Evolutionary conservation across 2,888 invertebrate species (phyloP).

Genomic region (Podabrus alpinus): DNA sequence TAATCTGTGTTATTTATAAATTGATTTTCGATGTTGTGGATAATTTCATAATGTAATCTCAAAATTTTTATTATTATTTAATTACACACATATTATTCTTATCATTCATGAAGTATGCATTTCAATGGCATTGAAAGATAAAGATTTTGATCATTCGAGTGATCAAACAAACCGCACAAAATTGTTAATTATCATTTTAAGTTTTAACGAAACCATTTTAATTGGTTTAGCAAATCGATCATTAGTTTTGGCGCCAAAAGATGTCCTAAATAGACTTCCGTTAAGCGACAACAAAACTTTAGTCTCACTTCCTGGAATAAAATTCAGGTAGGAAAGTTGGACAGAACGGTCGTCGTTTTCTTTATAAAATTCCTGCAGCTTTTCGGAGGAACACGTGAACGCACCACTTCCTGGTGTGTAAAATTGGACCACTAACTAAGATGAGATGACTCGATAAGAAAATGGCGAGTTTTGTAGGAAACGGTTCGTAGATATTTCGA

Average conservation of each 20-base stretch:
- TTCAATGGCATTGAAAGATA: not conserved
- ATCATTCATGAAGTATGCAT: not conserved
- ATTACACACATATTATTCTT: not conserved
- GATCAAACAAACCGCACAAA: not conserved
- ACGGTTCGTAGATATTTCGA: not conserved
- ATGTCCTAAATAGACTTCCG: not conserved
- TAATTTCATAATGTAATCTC: not conserved
- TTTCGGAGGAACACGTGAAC: not conserved
- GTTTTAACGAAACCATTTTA: not conserved
- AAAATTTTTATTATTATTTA: not conserved
- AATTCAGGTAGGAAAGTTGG: not conserved
- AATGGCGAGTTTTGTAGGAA: not conserved
- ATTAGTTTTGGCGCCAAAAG: not conserved
- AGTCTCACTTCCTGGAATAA: not conserved
- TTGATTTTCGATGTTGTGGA: not conserved
- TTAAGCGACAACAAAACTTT: not conserved
- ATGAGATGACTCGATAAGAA: not conserved
- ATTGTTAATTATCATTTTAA: not conserved
- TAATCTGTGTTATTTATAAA: not conserved
- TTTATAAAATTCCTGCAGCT: not conserved
- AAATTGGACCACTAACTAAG: not conserved
- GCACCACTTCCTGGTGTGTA: not conserved
- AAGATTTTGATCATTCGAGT: not conserved
- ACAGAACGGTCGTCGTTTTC: not conserved
- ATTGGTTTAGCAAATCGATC: not conserved